Evolutionary conservation across 2,888 invertebrate species (phyloP).

Genomic region (Eugnorisma glareosa): DNA sequence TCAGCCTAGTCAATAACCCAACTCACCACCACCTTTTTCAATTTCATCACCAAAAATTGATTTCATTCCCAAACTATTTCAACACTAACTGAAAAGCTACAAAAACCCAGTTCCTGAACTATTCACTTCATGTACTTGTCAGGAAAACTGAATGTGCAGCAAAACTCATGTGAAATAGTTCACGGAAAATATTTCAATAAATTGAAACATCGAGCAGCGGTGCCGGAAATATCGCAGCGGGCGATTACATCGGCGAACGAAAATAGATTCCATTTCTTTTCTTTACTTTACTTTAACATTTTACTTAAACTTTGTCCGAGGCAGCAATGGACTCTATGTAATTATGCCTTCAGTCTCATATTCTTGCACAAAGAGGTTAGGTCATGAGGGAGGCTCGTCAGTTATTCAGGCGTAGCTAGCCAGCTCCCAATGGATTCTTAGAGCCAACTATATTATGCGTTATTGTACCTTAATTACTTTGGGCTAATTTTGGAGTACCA

Average conservation of each 20-base stretch:
- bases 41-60: constrained; percentile 1
- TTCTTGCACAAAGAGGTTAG: constrained; percentile 31
- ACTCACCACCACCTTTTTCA: not conserved
- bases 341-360: constrained; percentile 39
- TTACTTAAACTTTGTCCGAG: constrained; percentile 22
- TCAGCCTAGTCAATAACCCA: not conserved
- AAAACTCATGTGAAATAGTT: constrained; percentile 57
- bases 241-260: constrained; percentile 47
- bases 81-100: constrained; percentile 6
- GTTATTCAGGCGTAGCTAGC: constrained; percentile 48
- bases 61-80: not conserved
- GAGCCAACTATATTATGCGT: constrained; percentile 26
- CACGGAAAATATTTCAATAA: constrained; percentile 60
- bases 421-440: constrained; percentile 50
- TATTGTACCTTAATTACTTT: constrained; percentile 40
- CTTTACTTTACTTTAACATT: constrained; percentile 13
- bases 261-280: constrained; percentile 42
- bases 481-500: not conserved
- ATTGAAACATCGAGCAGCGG: constrained; percentile 51
- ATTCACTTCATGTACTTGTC: constrained; percentile 43
- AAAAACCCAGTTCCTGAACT: constrained; percentile 26
- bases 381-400: constrained; percentile 46
- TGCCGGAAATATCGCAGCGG: constrained; percentile 63
- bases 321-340: constrained; percentile 11
- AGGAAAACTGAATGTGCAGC: constrained; percentile 37